Evolutionary conservation across 2,888 invertebrate genomes (phyloP), one percentile per base, ranked within the genome.

Genomic region (Polietes domitor): DNA sequence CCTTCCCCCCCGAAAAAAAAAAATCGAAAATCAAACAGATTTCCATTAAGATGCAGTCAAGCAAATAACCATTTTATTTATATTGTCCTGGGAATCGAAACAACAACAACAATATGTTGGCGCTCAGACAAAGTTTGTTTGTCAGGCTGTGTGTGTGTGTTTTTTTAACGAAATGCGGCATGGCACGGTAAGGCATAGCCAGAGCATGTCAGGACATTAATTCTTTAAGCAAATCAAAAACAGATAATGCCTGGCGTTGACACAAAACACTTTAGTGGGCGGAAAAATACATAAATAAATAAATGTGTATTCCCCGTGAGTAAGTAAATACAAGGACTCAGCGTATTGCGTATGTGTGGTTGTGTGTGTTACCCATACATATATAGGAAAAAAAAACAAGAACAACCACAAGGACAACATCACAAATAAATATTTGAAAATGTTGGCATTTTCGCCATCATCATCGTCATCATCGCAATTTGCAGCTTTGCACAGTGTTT

Each of bases 211-310:
- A 55, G 55, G 61, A 74, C 83, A 76, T 79, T 81, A 84, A 81
- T 85, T 85, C 89, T 90, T 90, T 91, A 88, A 89, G 89, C 91
- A 91, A 91, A 91, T 91, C 91, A 91, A 90, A 91, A 91, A 91
- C 91, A 91, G 91, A 91, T 91, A 88, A 90, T 88, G 89, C 77
- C 89, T 91, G 91, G 89, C 90, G 91, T 91, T 90, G 91, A 91
- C 91, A 91, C 79, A 68, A 76, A 84, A 84, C 81, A 81, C 81
- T 77, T 80, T 83, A 74, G 80, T 83, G 83, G 83, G 83, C 71
- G 83, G 77, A 65, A 77, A 72, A 28, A 76, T 26, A 21, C 26
- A 63, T 50, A 55, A 65, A 24, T 47, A 75, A 47, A 50, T 17
- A 79, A 15, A 53, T 68, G 5, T 61, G 28, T 61, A 61, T 17